These are phyloP conservation scores for Rhagonycha lutea DNA, from an alignment of 2,888 invertebrate genomes.

Conservation along the genomic window DNA sequence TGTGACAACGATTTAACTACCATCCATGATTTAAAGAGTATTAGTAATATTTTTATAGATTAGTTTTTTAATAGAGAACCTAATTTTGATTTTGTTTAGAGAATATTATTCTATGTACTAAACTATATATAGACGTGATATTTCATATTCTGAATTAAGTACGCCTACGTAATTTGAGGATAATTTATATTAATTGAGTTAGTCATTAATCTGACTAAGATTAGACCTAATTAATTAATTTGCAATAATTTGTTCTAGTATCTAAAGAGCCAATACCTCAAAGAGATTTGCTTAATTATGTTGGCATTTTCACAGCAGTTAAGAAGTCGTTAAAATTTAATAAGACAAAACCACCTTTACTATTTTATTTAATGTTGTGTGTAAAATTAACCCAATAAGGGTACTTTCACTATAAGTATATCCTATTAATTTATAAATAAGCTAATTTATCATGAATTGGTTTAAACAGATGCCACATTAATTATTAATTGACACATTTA, in stretches of 20 bases:
- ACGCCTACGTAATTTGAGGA: neutral
- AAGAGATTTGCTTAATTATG: neutral
- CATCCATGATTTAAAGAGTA: neutral
- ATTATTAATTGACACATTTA: too few species aligned
- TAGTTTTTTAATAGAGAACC: neutral
- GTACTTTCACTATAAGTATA: too few species aligned
- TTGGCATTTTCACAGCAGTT: neutral
- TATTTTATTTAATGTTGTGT: neutral
- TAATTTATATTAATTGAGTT: neutral
- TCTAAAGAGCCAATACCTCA: neutral
- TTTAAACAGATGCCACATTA: too few species aligned
- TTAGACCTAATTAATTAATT: neutral
- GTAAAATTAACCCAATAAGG: too few species aligned
- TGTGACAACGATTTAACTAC: neutral
- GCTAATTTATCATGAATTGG: too few species aligned
- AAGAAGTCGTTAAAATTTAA: neutral
- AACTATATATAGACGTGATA: neutral
- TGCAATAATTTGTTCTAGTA: neutral
- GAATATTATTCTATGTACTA: neutral
- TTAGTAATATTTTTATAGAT: neutral
- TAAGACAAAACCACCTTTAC: neutral
- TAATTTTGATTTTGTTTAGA: neutral
- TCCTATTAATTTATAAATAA: too few species aligned
- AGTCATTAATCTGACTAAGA: neutral
- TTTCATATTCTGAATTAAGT: neutral